Evolutionary conservation across 2,797 vertebrate species (phyloP).

Genomic region (Sternarchorhynchus goeldii): DNA sequence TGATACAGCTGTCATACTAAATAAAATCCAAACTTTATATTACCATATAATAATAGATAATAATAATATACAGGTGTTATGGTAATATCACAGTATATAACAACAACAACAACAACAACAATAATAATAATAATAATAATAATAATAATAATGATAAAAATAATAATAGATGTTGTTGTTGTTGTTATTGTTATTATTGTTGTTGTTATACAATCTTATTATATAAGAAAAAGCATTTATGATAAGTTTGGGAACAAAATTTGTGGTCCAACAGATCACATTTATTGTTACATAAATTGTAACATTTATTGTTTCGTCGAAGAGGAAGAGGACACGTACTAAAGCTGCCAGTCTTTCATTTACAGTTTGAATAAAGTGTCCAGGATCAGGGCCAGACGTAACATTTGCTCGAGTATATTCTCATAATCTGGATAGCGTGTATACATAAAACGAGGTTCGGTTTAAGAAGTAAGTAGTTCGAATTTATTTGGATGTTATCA

Average conservation of each 20-base stretch:
- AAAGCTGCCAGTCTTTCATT: slow-evolving; percentile 96
- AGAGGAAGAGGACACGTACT: slow-evolving; percentile 73
- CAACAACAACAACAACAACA: too few relatives aligned
- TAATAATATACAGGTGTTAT: too few relatives aligned
- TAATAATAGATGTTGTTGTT: too few relatives aligned
- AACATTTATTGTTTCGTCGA: background rate
- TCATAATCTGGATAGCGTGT: slow-evolving; percentile 82
- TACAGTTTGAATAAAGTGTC: slow-evolving; percentile 85
- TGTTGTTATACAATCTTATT: background rate
- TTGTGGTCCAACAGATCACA: background rate
- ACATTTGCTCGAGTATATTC: slow-evolving; percentile 87
- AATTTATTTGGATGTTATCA: background rate
- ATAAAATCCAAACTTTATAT: too few relatives aligned
- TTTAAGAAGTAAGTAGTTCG: background rate
- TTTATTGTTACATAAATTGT: too few relatives aligned
- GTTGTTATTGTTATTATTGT: too few relatives aligned
- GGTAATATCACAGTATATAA: too few relatives aligned
- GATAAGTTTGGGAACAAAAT: background rate
- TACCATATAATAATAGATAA: too few relatives aligned
- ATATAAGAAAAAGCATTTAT: too few relatives aligned
- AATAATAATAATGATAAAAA: too few relatives aligned
- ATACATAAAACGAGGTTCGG: slow-evolving; percentile 62
- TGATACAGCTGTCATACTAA: too few relatives aligned
- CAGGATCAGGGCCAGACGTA: slow-evolving; percentile 83
- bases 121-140: too few relatives aligned